Evolutionary conservation across 2,113 vertebrate genomes (phyloP).

Genomic region (Pogona vitticeps): DNA sequence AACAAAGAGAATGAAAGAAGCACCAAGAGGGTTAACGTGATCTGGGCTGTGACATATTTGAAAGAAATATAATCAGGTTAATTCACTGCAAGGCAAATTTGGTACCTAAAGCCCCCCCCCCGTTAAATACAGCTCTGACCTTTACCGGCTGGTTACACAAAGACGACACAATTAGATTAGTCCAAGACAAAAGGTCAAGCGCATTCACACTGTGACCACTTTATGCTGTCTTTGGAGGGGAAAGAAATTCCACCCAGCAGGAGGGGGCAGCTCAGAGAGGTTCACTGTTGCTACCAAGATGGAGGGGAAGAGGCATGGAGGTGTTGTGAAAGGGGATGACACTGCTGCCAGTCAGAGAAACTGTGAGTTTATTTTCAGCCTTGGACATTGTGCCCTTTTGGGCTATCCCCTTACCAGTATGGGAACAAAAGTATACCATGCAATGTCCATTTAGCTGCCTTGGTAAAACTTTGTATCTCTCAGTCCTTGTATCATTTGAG

Average conservation of each 20-base stretch:
- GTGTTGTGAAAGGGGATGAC: neutral
- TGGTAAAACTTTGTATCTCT: neutral
- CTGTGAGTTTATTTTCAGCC: neutral
- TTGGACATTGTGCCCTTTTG: no score
- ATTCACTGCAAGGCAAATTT: constrained; percentile 97
- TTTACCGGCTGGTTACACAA: constrained; percentile 97
- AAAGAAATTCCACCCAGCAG: constrained; percentile 58
- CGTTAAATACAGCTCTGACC: constrained; percentile 94
- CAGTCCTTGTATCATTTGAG: neutral
- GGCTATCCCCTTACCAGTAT: neutral
- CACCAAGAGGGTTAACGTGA: constrained; percentile 78
- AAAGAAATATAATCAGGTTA: constrained; percentile 94
- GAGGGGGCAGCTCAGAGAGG: constrained; percentile 54
- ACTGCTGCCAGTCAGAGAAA: neutral
- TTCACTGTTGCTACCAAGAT: neutral
- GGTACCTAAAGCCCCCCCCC: constrained; percentile 90
- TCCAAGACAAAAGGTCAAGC: constrained; percentile 94
- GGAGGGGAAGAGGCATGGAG: neutral
- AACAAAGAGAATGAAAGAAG: constrained; percentile 59
- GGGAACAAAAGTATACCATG: neutral
- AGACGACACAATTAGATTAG: constrained; percentile 96
- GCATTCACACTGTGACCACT: constrained; percentile 88
- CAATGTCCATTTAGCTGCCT: neutral
- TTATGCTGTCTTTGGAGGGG: constrained; percentile 80
- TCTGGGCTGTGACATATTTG: constrained; percentile 81